phyloP scores from a whole-genome alignment of 2,888 invertebrate genomes.

The Microctonus aethiopoides region DNA sequence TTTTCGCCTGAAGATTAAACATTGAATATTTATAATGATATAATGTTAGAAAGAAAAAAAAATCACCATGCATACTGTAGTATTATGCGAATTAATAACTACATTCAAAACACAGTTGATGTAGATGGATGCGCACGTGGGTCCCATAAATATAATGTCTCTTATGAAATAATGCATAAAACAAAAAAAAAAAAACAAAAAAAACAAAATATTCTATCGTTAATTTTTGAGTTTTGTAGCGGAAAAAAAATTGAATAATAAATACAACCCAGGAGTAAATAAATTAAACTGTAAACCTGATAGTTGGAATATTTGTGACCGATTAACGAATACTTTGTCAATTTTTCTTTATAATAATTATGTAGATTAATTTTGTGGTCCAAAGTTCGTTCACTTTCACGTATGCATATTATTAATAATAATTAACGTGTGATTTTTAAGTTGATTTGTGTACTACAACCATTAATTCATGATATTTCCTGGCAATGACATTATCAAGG shows the following conservation, averaged over 20 bases:
- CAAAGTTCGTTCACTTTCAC: not conserved
- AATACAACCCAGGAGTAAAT: conserved; percentile 44
- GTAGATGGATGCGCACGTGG: conserved; percentile 60
- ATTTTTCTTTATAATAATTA: conserved; percentile 15
- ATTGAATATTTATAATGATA: conserved; percentile 11
- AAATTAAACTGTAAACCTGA: conserved; percentile 35
- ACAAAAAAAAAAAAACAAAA: conserved; percentile 43
- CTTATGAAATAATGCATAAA: conserved; percentile 61
- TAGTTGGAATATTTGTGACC: conserved; percentile 38
- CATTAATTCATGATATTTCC: not conserved
- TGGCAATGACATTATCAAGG: not conserved
- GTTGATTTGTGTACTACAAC: not conserved
- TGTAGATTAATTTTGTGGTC: not conserved
- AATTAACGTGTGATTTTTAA: not conserved
- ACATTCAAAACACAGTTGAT: conserved; percentile 53
- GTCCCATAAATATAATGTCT: conserved; percentile 63
- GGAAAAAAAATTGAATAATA: conserved; percentile 47
- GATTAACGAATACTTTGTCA: not conserved
- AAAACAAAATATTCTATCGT: conserved; percentile 56
- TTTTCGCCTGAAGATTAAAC: not conserved
- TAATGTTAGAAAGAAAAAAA: conserved; percentile 43
- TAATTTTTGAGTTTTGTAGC: conserved; percentile 60
- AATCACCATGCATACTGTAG: conserved; percentile 40
- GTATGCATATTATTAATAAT: not conserved
- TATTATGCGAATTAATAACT: conserved; percentile 38